These are phyloP conservation scores for Melipona bicolor DNA, from an alignment of 2,888 invertebrate genomes.

Conservation along the genomic window DNA sequence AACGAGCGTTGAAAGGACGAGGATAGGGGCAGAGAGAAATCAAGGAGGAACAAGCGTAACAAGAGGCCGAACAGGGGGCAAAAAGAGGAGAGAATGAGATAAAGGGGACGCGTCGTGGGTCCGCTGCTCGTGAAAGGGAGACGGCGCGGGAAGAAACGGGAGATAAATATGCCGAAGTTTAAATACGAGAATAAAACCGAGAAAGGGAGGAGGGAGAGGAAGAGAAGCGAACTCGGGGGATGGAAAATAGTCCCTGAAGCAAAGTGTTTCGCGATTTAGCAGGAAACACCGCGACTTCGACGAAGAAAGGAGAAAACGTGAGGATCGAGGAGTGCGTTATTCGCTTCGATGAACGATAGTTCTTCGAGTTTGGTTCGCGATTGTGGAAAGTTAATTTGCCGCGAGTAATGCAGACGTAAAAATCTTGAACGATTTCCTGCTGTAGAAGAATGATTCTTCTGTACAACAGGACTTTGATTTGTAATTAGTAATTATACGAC, in stretches of 20 bases:
- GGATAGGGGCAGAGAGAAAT: not conserved
- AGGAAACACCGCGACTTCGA: not conserved
- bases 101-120: not conserved
- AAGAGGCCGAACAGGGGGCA: not conserved
- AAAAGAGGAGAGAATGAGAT: constrained; percentile 12
- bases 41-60: not conserved
- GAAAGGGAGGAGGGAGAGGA: not conserved
- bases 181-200: constrained; percentile 6
- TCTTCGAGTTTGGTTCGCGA: not conserved
- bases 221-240: not conserved
- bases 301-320: not conserved
- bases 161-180: constrained; percentile 1
- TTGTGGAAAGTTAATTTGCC: not conserved
- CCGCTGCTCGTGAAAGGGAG: not conserved
- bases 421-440: too few species aligned
- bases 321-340: not conserved
- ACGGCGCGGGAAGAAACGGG: not conserved
- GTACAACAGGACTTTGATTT: too few species aligned
- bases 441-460: too few species aligned
- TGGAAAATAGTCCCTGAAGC: not conserved
- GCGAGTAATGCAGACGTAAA: not conserved
- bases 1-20: not conserved
- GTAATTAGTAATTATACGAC: too few species aligned
- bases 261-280: not conserved
- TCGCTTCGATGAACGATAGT: not conserved